Evolutionary conservation across 2,888 invertebrate species (phyloP), one percentile per base, ranked within the genome.

Genomic region (Drosophila prostipennis): DNA sequence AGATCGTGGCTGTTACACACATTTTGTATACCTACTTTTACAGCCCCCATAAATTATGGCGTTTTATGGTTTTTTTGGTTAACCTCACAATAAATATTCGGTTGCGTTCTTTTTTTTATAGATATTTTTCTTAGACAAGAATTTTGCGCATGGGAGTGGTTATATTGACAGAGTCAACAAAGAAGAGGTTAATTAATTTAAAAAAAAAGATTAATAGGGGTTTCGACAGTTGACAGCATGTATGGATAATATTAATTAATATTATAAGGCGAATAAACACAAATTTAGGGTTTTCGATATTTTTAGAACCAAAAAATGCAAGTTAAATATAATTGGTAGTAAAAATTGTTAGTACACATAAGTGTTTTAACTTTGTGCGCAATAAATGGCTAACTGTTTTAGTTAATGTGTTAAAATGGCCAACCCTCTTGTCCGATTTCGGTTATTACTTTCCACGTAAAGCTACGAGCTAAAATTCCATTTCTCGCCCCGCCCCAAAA

Each of bases 11-110:
- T 11, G 52, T 34, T 43, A 40, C 39, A 34, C 40, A 61, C 57
- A 61, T 48, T 16, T 39, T 26, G 34, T 23, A 46, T 56, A 32
- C 45, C 26, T 2, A 39, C 8, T 45, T 56, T 56, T 46, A 56
- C 60, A 37, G 56, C 23, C 19, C 60, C 32, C 55, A 55, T 46
- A 60, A 60, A 55, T 60, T 32, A 32, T 19, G 7, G 23, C 7
- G 14, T 26, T 61, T 61, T 46, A 56, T 61, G 46, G 45, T n/a
- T 10, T 42, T 60, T 60, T 32, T 39, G 45, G 45, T 37, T 59
- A 45, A 19, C 54, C 46, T 46, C 56, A 43, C 19, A 37, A 45
- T 59, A 54, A 37, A 54, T 37, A 54, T 54, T 59, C 59, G 43
- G 23, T 43, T 6, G 43, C 23, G 23, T 40, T 8, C 2, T 40